Percentiles rank a stretch among this genome's conserved stretches.
These are phyloP conservation scores for Drosophila tropicalis DNA, from an alignment of 1,140 invertebrate species.

Conservation along the genomic window DNA sequence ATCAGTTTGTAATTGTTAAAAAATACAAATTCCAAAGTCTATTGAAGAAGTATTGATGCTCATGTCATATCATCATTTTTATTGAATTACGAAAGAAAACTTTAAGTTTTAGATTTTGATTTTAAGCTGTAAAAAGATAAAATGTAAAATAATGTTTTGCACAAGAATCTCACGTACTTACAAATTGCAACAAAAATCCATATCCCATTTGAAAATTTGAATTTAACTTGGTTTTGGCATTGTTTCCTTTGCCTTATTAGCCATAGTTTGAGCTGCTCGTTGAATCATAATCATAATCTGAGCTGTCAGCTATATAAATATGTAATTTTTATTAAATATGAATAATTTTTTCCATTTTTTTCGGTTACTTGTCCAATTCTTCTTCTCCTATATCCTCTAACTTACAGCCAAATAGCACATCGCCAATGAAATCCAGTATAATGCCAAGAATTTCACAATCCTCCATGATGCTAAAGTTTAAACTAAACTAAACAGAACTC, in stretches of 20 bases:
- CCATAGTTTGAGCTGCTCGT: slow-evolving; percentile 2
- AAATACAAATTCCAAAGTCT: neutral
- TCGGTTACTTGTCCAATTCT: slow-evolving; percentile 46
- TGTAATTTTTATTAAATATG: neutral
- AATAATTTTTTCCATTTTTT: no score
- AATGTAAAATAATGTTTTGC: slow-evolving; percentile 21
- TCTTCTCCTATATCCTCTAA: slow-evolving; percentile 50
- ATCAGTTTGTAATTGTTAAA: neutral
- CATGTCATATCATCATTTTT: slow-evolving; percentile 41
- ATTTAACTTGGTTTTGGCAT: neutral
- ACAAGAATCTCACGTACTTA: neutral
- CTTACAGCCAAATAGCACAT: slow-evolving; percentile 67
- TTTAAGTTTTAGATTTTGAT: slow-evolving; percentile 26
- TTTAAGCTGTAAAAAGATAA: slow-evolving; percentile 29
- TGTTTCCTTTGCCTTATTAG: neutral
- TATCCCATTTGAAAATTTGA: neutral
- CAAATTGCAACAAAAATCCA: neutral
- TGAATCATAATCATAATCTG: slow-evolving; percentile 35
- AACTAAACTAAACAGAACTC: slow-evolving; percentile 24
- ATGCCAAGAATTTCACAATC: slow-evolving; percentile 68
- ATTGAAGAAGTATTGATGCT: slow-evolving; percentile 30
- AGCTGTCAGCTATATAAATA: slow-evolving; percentile 32
- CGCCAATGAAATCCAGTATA: slow-evolving; percentile 57
- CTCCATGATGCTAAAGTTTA: slow-evolving; percentile 48
- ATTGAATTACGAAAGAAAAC: slow-evolving; percentile 32